Conservation (phyloP, 2,113 vertebrate species). For the Melanocharis versteri region DNA sequence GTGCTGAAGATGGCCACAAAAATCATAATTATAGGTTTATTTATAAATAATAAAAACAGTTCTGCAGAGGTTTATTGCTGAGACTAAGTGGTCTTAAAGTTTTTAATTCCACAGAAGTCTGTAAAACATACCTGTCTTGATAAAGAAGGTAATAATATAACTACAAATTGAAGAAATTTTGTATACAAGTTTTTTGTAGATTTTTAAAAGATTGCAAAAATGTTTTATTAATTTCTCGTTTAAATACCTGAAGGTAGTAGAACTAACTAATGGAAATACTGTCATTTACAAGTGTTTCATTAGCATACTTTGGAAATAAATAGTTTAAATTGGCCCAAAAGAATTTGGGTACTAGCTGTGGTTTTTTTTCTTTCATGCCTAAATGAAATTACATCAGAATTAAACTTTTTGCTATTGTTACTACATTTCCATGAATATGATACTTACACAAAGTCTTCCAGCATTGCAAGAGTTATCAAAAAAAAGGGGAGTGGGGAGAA, state of each 20-base stretch:
- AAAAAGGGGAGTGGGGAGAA: accelerated
- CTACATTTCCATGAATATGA: neutral
- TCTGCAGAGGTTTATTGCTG: neutral
- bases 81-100: neutral
- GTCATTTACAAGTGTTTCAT: neutral
- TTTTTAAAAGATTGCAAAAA: neutral
- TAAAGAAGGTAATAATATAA: neutral
- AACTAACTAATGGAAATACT: neutral
- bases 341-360: neutral
- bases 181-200: neutral
- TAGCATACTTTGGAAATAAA: neutral
- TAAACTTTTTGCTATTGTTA: neutral
- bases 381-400: neutral
- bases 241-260: neutral
- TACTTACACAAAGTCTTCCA: neutral
- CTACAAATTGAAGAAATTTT: neutral
- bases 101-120: neutral
- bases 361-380: neutral
- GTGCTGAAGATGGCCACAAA: neutral
- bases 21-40: neutral
- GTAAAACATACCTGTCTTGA: neutral
- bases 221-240: neutral
- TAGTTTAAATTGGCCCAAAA: neutral
- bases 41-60: neutral
- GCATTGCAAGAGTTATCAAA: neutral